Base-by-base conservation (phyloP, 2,113 vertebrate species). In the Pterophyllum scalare region DNA sequence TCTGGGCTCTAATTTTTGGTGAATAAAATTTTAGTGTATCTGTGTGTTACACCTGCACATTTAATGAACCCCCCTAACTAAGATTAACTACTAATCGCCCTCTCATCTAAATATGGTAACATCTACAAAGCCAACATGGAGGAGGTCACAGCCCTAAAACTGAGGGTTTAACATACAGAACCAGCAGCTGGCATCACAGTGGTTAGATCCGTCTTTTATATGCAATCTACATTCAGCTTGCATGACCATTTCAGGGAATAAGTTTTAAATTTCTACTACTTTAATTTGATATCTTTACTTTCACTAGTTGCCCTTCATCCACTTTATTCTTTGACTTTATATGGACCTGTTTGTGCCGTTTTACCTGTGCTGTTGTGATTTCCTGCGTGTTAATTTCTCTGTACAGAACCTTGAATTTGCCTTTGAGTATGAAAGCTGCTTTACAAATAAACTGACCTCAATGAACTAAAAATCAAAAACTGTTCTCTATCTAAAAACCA, bases 181-280 rank as follows among this genome's bases (percentile, higher is more conserved):
- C 11, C 40, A 13, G 5, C 2, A 14, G 43, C 13, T 46, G 14
- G 14, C 13, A 15, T 6, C 43, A 15, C 43, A 46, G 14, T 15
- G 14, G 14, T 46, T 46, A 6, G 13, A 46, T 46, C 43, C 43
- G 15, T 46, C 13, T 46, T 46, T 46, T 46, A 15, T 43, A 14
- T 46, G 14, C 40, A 43, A 12, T 2, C 12, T 13, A 13, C 4
- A 43, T 43, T 70, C 15, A 1, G 19, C 24, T 49, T 49, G 40
- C 22, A 28, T 10, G 3, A 3, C 0, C 0, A 28, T 24, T 52
- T 10, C 43, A 43, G 7, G 24, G 19, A 1, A 3, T 24, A 7
- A 20, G 28, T 17, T 13, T 20, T 19, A 3, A 20, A 10, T 17
- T 65, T 43, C 22, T 43, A 46, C 13, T 65, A 67, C 15, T 11